A percentile compares a stretch with the other conserved stretches of the same genome.
Conservation (phyloP, 2,888 invertebrate species). For the Erannis defoliaria region DNA sequence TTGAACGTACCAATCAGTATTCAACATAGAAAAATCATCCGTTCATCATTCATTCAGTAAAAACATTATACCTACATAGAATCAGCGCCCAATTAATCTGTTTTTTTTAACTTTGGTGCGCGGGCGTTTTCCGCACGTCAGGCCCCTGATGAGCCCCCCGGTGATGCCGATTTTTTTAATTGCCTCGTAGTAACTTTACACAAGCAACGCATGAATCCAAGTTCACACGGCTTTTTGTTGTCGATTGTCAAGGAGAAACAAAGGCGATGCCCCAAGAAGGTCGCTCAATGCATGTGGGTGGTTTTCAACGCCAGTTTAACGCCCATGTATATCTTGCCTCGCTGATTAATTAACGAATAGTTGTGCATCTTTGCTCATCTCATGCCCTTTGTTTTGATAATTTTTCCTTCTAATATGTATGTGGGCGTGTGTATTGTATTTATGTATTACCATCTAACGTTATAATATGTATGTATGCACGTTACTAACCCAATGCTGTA, state of each 20-base stretch:
- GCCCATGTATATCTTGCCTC: slow-evolving; percentile 58
- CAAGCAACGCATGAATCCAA: too few species aligned
- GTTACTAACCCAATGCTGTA: slow-evolving; percentile 80
- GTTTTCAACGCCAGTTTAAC: slow-evolving; percentile 53
- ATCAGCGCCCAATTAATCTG: too few species aligned
- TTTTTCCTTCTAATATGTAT: slow-evolving; percentile 23
- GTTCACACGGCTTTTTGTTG: slow-evolving; percentile 51
- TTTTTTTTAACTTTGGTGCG: too few species aligned
- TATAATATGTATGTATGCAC: slow-evolving; percentile 31
- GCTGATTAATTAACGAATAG: slow-evolving; percentile 45
- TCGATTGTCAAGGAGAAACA: slow-evolving; percentile 50
- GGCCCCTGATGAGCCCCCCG: too few species aligned
- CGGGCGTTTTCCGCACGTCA: too few species aligned
- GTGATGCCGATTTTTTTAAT: too few species aligned
- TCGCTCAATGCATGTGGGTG: slow-evolving; percentile 62
- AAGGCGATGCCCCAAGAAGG: slow-evolving; percentile 63
- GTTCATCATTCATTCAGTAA: too few species aligned
- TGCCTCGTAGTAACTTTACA: too few species aligned
- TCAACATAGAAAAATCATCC: background rate
- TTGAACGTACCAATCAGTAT: background rate
- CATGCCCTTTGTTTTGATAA: slow-evolving; percentile 31
- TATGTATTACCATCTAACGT: slow-evolving; percentile 9
- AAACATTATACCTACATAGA: too few species aligned
- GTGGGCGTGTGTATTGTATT: slow-evolving; percentile 17
- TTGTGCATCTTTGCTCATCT: slow-evolving; percentile 44